phyloP scores from a whole-genome alignment of 2,113 vertebrate species.

The Telmatochromis bifrenatus region DNA sequence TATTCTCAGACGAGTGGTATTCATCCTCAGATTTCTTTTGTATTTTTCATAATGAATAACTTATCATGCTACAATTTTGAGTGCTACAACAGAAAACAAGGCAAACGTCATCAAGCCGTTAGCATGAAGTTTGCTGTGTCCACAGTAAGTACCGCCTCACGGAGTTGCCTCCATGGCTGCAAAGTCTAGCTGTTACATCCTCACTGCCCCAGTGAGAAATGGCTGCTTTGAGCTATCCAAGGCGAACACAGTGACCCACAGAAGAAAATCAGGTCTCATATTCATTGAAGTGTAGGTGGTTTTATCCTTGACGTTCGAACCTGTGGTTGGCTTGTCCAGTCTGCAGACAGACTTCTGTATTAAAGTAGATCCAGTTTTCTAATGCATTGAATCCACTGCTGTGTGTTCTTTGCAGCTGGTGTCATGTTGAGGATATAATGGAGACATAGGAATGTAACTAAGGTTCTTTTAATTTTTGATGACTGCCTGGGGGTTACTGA shows the following conservation, averaged over 20 bases:
- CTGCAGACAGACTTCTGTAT: neutral
- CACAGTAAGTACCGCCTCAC: neutral
- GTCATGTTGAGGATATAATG: neutral
- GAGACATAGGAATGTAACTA: neutral
- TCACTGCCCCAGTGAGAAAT: constrained; percentile 33
- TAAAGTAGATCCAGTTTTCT: neutral
- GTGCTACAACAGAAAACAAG: neutral
- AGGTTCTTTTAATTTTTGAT: neutral
- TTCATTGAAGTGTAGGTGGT: constrained; percentile 23
- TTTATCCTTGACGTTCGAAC: neutral
- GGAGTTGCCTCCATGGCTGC: neutral
- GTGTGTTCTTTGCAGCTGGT: neutral
- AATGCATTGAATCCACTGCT: neutral
- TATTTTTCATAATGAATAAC: neutral
- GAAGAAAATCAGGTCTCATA: constrained; percentile 12
- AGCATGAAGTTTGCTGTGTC: neutral
- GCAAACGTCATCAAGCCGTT: neutral
- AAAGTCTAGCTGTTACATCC: neutral
- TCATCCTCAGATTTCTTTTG: neutral
- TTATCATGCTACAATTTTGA: neutral
- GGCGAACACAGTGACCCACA: constrained; percentile 27
- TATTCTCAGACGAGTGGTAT: neutral
- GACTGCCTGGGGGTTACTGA: neutral
- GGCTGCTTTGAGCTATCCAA: neutral
- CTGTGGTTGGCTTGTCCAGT: neutral